These are phyloP conservation scores for Corythoichthys intestinalis DNA, from an alignment of 2,113 vertebrate species.

Conservation along the genomic window DNA sequence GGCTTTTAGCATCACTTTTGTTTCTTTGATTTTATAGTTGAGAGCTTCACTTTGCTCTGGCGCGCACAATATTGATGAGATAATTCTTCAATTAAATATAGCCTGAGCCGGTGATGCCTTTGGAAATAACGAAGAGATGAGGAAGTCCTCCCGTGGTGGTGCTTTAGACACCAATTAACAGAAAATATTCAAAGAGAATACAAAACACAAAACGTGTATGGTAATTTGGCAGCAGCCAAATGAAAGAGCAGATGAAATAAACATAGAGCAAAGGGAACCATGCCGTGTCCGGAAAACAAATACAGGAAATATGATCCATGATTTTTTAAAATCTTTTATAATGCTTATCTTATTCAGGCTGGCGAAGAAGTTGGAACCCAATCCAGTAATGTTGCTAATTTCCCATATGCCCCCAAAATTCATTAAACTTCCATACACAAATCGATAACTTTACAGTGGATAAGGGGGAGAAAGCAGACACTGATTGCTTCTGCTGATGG, in stretches of 20 bases:
- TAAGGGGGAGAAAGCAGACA: neutral
- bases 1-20: neutral
- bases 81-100: neutral
- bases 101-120: neutral
- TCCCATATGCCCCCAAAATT: too few species aligned
- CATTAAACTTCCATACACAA: too few species aligned
- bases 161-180: neutral
- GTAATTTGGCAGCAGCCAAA: neutral
- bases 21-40: neutral
- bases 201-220: slow-evolving; percentile 6
- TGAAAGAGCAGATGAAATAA: slow-evolving; percentile 8
- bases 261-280: neutral
- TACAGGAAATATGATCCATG: neutral
- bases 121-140: neutral
- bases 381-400: too few species aligned
- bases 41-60: neutral
- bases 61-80: neutral
- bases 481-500: slow-evolving; percentile 3
- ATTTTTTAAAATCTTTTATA: neutral
- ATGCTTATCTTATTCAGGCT: neutral
- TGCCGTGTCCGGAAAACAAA: neutral
- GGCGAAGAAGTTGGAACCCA: neutral
- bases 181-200: slow-evolving; percentile 1
- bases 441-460: neutral
- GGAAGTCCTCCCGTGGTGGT: neutral